Evolutionary conservation across 2,797 vertebrate species (phyloP), one percentile per base, ranked within the genome.

Genomic region (Microcaecilia unicolor): DNA sequence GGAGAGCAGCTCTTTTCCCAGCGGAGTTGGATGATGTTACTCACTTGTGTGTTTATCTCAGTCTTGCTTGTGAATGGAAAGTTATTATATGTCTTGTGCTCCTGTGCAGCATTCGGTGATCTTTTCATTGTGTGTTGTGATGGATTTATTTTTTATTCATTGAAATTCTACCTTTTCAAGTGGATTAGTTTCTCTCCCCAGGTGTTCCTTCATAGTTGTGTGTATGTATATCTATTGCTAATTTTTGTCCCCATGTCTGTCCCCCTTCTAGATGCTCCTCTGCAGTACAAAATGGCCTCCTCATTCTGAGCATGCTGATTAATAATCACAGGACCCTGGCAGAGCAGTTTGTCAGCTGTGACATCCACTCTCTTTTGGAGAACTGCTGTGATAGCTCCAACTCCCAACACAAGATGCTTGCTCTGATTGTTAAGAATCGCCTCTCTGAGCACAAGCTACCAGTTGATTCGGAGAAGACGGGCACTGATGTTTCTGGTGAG

Each of bases 281-380:
- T 2, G 87, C 84, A 0, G 87, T 94, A 42, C 76, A 62, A 25
- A 91, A 90, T 3, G 92, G 93, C 3, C 74, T 98, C 27, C 80
- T 93, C 28, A 79, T 97, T 22, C 58, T 93, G 63, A 83, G 80
- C 54, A 74, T 84, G 81, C 80, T 98, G 43, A 72, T 91, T 24
- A 85, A 86, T 3, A 73, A 78, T 47, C 89, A 93, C 37, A 87
- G 85, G 49, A 85, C 78, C 26, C 76, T 98, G 64, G 88, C 85
- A 0, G 88, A 93, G 66, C 91, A 90, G 74, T 76, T 97, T 54
- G 71, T 69, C 22, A 78, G 83, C 15, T 78, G 45, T 0, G 80
- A 54, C 3, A 59, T 96, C 39, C 74, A 57, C 10, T 1, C 60
- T 2, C 71, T 86, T 27, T 85, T 98, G 28, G 69, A 55, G 28